phyloP scores from a whole-genome alignment of 1,140 invertebrate genomes.

The Tribolium madens region DNA sequence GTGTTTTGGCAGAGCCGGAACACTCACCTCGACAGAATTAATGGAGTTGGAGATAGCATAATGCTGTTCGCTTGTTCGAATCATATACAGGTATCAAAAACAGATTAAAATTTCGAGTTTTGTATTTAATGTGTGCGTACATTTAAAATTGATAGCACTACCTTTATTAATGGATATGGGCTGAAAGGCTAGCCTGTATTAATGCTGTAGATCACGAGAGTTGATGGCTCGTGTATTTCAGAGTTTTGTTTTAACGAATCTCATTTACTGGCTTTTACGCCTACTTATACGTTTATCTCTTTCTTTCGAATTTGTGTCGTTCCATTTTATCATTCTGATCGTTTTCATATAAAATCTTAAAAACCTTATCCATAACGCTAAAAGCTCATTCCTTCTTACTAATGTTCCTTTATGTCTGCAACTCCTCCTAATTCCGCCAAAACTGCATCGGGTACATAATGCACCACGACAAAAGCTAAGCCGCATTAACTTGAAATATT shows the following conservation, averaged over 20 bases:
- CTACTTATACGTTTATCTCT: conserved; percentile 51
- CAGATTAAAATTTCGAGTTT: conserved; percentile 60
- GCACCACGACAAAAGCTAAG: conserved; percentile 32
- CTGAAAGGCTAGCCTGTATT: conserved; percentile 50
- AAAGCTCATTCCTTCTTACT: conserved; percentile 7
- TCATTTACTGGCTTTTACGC: conserved; percentile 57
- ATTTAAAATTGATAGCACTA: conserved; percentile 56
- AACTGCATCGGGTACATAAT: conserved; percentile 32
- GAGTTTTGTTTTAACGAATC: conserved; percentile 56
- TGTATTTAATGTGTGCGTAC: conserved; percentile 53
- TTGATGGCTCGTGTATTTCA: conserved; percentile 51
- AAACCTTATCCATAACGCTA: conserved; percentile 30
- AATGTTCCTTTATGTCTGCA: background rate
- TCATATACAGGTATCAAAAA: conserved; percentile 59
- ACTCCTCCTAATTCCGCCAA: conserved; percentile 12
- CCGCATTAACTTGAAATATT: conserved; percentile 36
- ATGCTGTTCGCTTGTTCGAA: conserved; percentile 60
- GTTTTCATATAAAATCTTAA: conserved; percentile 46
- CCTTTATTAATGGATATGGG: conserved; percentile 57
- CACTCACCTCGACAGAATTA: conserved; percentile 55
- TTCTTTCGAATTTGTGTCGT: conserved; percentile 46
- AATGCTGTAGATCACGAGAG: conserved; percentile 54
- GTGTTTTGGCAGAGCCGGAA: conserved; percentile 56
- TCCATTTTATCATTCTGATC: conserved; percentile 46
- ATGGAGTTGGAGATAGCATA: conserved; percentile 59